Evolutionary conservation across 2,888 invertebrate species (phyloP), one percentile per base, ranked within the genome.

Genomic region (Phania funesta): DNA sequence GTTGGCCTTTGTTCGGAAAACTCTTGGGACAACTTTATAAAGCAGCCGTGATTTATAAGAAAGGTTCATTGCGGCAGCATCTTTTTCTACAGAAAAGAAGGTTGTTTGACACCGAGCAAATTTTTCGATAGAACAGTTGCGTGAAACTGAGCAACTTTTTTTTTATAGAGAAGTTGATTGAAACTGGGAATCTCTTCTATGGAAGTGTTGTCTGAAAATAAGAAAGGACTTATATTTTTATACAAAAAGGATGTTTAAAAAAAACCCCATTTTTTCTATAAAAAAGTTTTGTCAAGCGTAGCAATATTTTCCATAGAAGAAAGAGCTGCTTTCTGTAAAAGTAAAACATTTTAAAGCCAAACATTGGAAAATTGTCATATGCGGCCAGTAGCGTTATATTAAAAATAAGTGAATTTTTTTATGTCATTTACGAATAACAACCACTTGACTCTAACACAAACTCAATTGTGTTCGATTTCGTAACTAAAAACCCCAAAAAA

Each of bases 371-470:
- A 11, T 18, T 20, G 5, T 32, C 20, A 32, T 24, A 22, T n/a
- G 22, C 64, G 41, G 4, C 5, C 9, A 38, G 38, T 38, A 65
- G 65, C 2, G 65, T 24, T 26, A 18, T 7, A 46, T 29, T 20
- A 32, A 26, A 8, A 41, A 38, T 50, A 20, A 35, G 7, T 29
- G 20, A 52, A 41, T 8, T 29, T 13, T 44, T 44, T 44, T 11
- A 7, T 26, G 26, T 65, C n/a, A 64, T 22, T 48, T 48, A 46
- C 13, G 4, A 24, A 8, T n/a, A 46, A 24, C 24, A 60, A 58
- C 46, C 58, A 58, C 35, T 58, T 56, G 70, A 70, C 46, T 58
- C 16, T 58, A 48, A 24, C 32, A 46, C 35, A 44, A 68, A 54
- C 16, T 56, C 44, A 46, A 46, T 70, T 70, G 46, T 35, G 18